Evolutionary conservation across 2,888 invertebrate genomes (phyloP).

Genomic region (Cephus sareptanus): DNA sequence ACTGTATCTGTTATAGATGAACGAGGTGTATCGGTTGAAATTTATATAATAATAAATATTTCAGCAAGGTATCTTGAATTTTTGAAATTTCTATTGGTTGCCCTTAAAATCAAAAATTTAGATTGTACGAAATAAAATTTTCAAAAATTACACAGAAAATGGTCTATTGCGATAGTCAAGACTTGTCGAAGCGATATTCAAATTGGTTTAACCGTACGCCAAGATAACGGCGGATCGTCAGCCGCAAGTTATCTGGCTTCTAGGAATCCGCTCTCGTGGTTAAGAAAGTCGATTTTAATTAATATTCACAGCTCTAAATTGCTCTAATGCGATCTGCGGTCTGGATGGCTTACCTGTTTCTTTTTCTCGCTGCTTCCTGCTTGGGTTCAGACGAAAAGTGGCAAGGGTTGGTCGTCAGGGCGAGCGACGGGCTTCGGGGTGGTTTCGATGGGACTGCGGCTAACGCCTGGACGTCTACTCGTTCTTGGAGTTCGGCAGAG

Average conservation of each 20-base stretch:
- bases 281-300: conserved; percentile 55
- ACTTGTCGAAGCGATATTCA: too few relatives aligned
- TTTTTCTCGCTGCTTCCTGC: conserved; percentile 15
- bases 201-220: too few relatives aligned
- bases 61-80: too few relatives aligned
- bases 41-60: too few relatives aligned
- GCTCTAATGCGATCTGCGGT: conserved; percentile 57
- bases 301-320: conserved; percentile 61
- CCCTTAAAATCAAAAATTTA: too few relatives aligned
- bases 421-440: conserved; percentile 58
- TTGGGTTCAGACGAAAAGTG: conserved; percentile 4
- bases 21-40: too few relatives aligned
- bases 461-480: conserved; percentile 36
- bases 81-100: too few relatives aligned
- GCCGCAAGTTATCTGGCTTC: neutral
- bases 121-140: too few relatives aligned
- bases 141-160: too few relatives aligned
- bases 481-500: conserved; percentile 24
- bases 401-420: conserved; percentile 47
- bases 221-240: neutral
- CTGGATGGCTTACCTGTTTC: conserved; percentile 5
- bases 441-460: conserved; percentile 61
- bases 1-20: too few relatives aligned
- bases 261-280: conserved; percentile 58
- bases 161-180: too few relatives aligned